These are phyloP conservation scores for Rhyacichthys aspro DNA, from an alignment of 2,797 vertebrate genomes.

Conservation along the genomic window DNA sequence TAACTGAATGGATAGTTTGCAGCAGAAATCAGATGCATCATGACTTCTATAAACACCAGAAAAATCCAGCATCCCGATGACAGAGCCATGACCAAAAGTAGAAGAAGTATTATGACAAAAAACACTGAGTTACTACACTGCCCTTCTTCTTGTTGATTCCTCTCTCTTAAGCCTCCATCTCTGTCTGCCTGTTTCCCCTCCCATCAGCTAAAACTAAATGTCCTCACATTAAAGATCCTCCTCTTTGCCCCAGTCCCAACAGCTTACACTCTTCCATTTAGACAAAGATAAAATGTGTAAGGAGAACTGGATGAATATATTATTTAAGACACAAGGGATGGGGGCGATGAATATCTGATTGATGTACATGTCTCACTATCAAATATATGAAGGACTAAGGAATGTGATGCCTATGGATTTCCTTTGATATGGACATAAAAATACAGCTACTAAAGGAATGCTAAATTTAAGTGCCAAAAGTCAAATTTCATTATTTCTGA, in stretches of 20 bases:
- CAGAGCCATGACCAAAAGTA: constrained; percentile 37
- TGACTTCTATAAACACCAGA: constrained; percentile 43
- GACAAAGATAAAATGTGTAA: too few species aligned
- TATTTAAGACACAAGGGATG: constrained; percentile 7
- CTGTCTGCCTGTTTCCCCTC: constrained; percentile 55
- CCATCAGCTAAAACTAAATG: constrained; percentile 50
- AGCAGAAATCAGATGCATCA: constrained; percentile 59
- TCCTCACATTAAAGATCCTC: constrained; percentile 61
- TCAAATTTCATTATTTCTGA: constrained; percentile 54
- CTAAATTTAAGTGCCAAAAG: constrained; percentile 53
- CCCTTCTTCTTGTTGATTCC: constrained; percentile 50
- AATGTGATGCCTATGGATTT: constrained; percentile 31
- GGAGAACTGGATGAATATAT: too few species aligned
- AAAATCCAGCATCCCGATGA: constrained; percentile 46
- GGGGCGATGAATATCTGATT: constrained; percentile 30
- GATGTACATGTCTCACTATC: constrained; percentile 31
- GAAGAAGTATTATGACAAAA: neutral
- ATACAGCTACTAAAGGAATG: constrained; percentile 33
- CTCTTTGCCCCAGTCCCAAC: constrained; percentile 37
- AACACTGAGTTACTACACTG: constrained; percentile 25
- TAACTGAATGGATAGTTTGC: constrained; percentile 76
- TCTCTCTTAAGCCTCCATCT: constrained; percentile 45
- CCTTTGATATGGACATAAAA: constrained; percentile 34
- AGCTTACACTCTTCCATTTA: too few species aligned
- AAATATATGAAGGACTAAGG: constrained; percentile 21